Evolutionary conservation across 2,113 vertebrate species (phyloP), one percentile per base, ranked within the genome.

Genomic region (Chionis minor): DNA sequence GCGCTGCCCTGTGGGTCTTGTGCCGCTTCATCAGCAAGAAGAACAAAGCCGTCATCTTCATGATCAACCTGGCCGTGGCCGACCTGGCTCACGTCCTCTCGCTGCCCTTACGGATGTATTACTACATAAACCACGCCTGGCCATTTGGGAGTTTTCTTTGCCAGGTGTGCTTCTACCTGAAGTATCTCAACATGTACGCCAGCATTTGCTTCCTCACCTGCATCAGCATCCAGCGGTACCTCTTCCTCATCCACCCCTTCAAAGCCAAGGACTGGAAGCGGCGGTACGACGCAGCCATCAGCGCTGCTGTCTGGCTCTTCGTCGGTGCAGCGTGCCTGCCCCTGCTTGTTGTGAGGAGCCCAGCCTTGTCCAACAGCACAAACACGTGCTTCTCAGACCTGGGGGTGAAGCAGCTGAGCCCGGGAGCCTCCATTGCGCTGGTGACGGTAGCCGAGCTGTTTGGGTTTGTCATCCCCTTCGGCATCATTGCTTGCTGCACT

Each of bases 151-250:
- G 51, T 4, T 86, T 87, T 17, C 14, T 99, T 20, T 99, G 99
- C 92, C 95, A 99, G 96, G 52, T 99, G 52, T 99, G 99, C 92
- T 99, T 99, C 97, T 99, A 99, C 95, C 97, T 99, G 40, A 99
- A 99, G 72, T 99, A 98, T 58, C 98, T 99, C 80, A 99, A 99
- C 97, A 99, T 99, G 99, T 99, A 99, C 1, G 98, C 99, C 3
- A 98, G 99, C 92, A 99, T 99, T 22, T 92, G 93, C 63, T 99
- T 99, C 96, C 98, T 99, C 96, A 98, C 96, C 66, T 99, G 99
- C 82, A 99, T 99, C 97, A 99, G 99, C 94, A 62, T 99, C 90
- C 99, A 99, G 95, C 97, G 99, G 51, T 99, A 98, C 51, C 52
- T 97, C 62, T 99, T 99, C 95, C 98, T 99, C 38, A 94, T 97